Evolutionary conservation across 2,888 invertebrate genomes (phyloP), one percentile per base, ranked within the genome.

Genomic region (Litoditis marina): DNA sequence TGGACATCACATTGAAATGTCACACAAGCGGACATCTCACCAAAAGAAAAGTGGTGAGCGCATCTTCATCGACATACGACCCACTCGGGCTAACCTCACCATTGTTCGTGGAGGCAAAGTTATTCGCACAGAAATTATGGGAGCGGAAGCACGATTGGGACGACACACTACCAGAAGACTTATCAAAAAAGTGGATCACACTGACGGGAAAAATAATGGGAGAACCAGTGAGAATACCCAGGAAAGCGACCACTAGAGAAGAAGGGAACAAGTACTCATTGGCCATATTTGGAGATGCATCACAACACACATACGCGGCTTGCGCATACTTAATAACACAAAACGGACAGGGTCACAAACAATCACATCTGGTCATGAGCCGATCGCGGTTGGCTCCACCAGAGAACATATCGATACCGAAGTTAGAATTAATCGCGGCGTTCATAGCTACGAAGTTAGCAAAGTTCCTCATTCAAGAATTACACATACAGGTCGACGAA

Each of bases 21-120:
- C n/a, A n/a, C n/a, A n/a, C n/a, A n/a, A n/a, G n/a, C n/a, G n/a
- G n/a, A n/a, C n/a, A n/a, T n/a, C n/a, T n/a, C n/a, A n/a, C n/a
- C n/a, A n/a, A n/a, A n/a, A n/a, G n/a, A n/a, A n/a, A n/a, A n/a
- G n/a, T n/a, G n/a, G n/a, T n/a, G n/a, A n/a, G n/a, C n/a, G n/a
- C n/a, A 6, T 2, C 25, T 11, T 57, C 66, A 11, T 22, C 34
- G 0, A 2, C n/a, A 47, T 68, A 53, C 52, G 73, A 71, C 36
- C 69, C 67, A 2, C 34, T 57, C 13, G 68, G 70, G 22, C 11
- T 60, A 4, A 6, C 61, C 0, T 11, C 63, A 5, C 73, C 73
- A 31, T 47, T 55, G 0, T 22, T 60, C 8, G 50, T 71, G 0
- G n/a, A 8, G 2, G 61, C 57, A 11, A 66, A 66, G 25, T 11